Evolutionary conservation across 2,113 vertebrate genomes (phyloP).

Genomic region (Microcebus murinus): DNA sequence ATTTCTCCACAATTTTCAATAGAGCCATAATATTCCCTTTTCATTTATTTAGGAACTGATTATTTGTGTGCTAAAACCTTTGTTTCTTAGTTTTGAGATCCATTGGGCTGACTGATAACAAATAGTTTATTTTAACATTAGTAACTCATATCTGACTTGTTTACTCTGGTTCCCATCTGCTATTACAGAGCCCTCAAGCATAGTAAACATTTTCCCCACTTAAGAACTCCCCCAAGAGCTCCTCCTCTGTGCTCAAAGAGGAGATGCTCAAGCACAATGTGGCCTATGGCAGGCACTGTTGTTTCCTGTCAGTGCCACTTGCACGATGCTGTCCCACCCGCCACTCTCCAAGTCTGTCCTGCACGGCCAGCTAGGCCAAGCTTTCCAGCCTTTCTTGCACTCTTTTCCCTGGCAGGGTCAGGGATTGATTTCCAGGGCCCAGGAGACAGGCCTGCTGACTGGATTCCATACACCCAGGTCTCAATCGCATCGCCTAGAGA

Average conservation of each 20-base stretch:
- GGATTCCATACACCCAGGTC: too few relatives aligned
- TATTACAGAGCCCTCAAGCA: neutral
- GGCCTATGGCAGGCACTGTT: neutral
- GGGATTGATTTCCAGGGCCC: too few relatives aligned
- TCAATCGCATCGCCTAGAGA: too few relatives aligned
- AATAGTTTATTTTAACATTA: neutral
- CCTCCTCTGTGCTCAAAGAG: neutral
- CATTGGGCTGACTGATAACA: neutral
- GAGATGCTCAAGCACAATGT: neutral
- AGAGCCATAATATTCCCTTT: neutral
- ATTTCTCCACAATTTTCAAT: neutral
- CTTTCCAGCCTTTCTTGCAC: neutral
- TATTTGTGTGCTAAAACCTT: neutral
- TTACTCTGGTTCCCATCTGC: neutral
- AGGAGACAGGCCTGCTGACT: too few relatives aligned
- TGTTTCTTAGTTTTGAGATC: neutral
- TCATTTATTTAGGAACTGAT: neutral
- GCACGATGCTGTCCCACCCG: too few relatives aligned
- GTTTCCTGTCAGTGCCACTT: neutral
- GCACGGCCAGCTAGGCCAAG: too few relatives aligned
- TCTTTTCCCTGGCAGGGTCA: too few relatives aligned
- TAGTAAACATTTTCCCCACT: neutral
- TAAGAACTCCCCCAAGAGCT: neutral
- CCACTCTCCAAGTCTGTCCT: fast-evolving
- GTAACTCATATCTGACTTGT: neutral